Percentiles rank a stretch among this genome's conserved stretches.
Conservation (phyloP, 2,888 invertebrate genomes). For the Zaprionus bogoriensis region DNA sequence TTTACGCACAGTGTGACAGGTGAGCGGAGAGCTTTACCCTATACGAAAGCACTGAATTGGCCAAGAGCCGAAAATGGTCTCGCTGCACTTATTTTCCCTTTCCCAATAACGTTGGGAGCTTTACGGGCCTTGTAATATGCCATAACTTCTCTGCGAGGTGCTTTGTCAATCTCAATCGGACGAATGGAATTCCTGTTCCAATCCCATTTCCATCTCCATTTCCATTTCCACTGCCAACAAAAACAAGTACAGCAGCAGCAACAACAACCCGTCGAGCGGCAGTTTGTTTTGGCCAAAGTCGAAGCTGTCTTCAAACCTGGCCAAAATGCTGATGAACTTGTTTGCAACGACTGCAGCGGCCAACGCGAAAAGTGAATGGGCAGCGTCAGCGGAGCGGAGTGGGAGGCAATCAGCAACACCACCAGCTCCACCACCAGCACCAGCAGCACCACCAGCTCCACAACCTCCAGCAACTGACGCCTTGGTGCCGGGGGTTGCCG, state of each 20-base stretch:
- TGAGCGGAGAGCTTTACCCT: conserved; percentile 31
- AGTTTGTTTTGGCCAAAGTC: conserved; percentile 52
- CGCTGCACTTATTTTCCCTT: too few relatives aligned
- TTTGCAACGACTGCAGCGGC: conserved; percentile 63
- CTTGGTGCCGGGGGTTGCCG: conserved; percentile 5
- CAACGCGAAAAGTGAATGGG: conserved; percentile 60
- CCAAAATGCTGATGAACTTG: conserved; percentile 72
- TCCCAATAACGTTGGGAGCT: too few relatives aligned
- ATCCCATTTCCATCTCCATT: conserved; percentile 38
- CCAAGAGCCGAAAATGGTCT: too few relatives aligned
- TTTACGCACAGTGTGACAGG: conserved; percentile 24
- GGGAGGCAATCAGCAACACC: neutral
- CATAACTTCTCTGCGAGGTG: conserved; percentile 20
- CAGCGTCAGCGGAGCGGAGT: neutral
- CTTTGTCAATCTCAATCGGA: conserved; percentile 38
- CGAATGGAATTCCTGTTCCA: conserved; percentile 26
- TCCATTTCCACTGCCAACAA: conserved; percentile 3
- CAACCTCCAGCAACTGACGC: too few relatives aligned
- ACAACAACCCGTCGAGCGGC: conserved; percentile 43
- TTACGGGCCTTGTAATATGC: too few relatives aligned
- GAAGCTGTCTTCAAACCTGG: conserved; percentile 29
- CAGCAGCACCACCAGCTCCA: neutral
- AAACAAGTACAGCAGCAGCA: conserved; percentile 14
- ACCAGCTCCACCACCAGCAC: neutral
- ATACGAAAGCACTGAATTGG: neutral